These are phyloP conservation scores for Petrophora chlorosata DNA, from an alignment of 2,888 invertebrate species.

Conservation along the genomic window DNA sequence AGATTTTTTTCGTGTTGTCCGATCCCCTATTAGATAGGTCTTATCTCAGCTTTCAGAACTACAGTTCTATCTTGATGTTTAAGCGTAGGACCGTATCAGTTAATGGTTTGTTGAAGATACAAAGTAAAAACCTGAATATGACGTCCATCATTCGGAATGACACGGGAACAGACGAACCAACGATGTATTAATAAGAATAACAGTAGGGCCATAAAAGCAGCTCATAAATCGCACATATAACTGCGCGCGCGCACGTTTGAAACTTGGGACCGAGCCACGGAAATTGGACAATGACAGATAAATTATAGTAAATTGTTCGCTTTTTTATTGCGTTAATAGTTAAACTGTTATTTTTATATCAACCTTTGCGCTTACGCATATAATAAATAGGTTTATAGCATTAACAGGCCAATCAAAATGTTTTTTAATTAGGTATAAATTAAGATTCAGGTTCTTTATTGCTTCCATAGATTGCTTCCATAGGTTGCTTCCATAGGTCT, in stretches of 20 bases:
- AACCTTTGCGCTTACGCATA: conserved; percentile 1
- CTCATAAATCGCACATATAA: conserved; percentile 4
- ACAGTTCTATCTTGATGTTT: no score
- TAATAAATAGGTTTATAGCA: conserved; percentile 1
- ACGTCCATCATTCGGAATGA: background rate
- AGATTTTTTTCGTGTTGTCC: no score
- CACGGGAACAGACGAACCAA: background rate
- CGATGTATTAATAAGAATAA: conserved; percentile 5
- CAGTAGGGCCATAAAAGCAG: conserved; percentile 4
- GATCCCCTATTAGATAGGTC: no score
- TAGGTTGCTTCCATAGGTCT: no score
- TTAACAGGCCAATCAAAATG: background rate
- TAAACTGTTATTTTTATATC: conserved; percentile 4
- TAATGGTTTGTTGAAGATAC: no score
- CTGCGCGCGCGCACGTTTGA: conserved; percentile 16
- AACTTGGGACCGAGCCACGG: conserved; percentile 26
- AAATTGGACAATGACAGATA: conserved; percentile 11
- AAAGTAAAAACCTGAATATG: background rate
- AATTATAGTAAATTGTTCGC: conserved; percentile 4
- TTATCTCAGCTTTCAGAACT: no score
- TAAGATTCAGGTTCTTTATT: no score
- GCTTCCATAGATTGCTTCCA: no score
- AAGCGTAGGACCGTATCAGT: no score
- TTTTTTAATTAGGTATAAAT: background rate
- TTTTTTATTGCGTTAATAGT: conserved; percentile 4